Evolutionary conservation across 2,113 vertebrate species (phyloP).

Genomic region (Capreolus pygargus): DNA sequence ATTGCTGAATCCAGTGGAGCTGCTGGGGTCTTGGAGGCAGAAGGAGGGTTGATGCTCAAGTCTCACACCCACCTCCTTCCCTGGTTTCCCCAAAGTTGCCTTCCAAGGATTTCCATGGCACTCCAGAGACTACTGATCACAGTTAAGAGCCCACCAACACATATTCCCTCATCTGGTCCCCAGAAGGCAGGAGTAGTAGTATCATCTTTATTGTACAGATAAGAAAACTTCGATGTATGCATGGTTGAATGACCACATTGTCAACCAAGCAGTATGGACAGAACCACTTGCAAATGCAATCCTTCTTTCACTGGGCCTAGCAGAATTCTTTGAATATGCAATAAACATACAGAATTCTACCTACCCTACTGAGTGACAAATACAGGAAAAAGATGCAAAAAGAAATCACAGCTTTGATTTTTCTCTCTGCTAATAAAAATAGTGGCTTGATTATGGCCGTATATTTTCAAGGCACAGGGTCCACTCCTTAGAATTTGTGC

Average conservation of each 20-base stretch:
- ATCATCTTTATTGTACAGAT: neutral
- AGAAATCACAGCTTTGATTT: neutral
- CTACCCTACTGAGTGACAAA: neutral
- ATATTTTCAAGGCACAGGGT: neutral
- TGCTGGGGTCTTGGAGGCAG: neutral
- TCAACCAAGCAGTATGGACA: neutral
- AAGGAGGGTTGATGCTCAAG: neutral
- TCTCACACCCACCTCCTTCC: neutral
- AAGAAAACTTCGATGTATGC: neutral
- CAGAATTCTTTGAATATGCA: neutral
- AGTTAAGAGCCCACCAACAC: neutral
- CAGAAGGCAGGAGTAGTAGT: neutral
- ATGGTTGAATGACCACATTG: neutral
- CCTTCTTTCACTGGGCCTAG: neutral
- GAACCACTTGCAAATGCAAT: neutral
- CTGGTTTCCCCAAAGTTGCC: neutral
- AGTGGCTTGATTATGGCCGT: neutral
- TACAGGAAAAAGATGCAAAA: neutral
- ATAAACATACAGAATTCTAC: neutral
- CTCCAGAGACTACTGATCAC: neutral
- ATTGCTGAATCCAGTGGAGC: neutral
- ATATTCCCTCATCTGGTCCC: neutral
- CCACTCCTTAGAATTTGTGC: neutral
- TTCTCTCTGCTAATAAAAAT: neutral
- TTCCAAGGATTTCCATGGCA: neutral